Base-by-base conservation (phyloP, 2,888 invertebrate species). In the Protophormia terraenovae region DNA sequence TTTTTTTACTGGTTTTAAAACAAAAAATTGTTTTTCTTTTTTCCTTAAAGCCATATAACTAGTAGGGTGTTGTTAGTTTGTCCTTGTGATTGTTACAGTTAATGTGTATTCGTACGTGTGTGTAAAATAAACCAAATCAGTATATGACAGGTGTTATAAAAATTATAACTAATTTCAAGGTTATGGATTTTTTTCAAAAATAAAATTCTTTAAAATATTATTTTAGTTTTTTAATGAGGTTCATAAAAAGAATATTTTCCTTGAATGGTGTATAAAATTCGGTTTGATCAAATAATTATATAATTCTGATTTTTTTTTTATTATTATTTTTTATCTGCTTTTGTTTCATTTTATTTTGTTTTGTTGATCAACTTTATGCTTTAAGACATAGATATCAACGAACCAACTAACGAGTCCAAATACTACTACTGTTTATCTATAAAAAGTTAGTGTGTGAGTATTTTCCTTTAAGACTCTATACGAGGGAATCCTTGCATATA, bases 351-450 rank as follows among this genome's bases (percentile, higher is more conserved):
- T 45, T 16, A 19, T 38, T 45, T 16, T 12, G 1, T 24, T 50
- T 3, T 32, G 29, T 72, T 45, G 35, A 50, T 38, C 50, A 76
- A 66, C 66, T 76, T 76, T 76, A 29, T 27, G 27, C 38, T 69
- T 69, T 29, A 50, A 22, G 32, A n/a, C 12, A 67, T 32, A 55
- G 66, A 66, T 76, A 66, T 41, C 53, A 53, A 14, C 24, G 24
- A 38, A 38, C 10, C 76, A 55, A 66, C 66, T 76, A 29, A 76
- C 41, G 41, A 53, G 64, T n/a, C n/a, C 69, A 67, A 35, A 53
- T 35, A 53, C 69, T 35, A 29, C 19, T 32, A 60, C 8, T 35
- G 60, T 60, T 60, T 62, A 62, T 62, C 62, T 22, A 3, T 38
- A 62, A 35, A 22, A 35, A 5, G 10, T 22, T 35, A 10, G 7